phyloP scores from a whole-genome alignment of 2,113 vertebrate species.

The Pelobates fuscus region DNA sequence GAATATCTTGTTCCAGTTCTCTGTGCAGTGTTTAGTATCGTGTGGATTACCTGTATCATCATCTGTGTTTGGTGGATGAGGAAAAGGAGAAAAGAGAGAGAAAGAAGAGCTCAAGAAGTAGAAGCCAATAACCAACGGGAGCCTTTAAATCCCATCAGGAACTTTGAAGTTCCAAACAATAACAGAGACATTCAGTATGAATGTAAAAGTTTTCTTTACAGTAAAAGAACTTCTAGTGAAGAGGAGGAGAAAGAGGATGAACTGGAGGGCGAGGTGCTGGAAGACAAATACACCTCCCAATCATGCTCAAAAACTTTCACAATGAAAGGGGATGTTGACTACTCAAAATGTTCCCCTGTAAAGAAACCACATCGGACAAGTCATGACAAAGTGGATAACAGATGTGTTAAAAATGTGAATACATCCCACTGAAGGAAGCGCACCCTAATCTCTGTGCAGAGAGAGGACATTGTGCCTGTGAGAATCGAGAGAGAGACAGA shows the following conservation, averaged over 20 bases:
- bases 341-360: constrained; percentile 66
- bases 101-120: constrained; percentile 72
- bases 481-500: constrained; percentile 52
- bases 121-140: constrained; percentile 90
- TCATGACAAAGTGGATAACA: constrained; percentile 88
- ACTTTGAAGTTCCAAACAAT: constrained; percentile 74
- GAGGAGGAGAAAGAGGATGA: constrained; percentile 71
- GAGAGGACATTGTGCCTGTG: constrained; percentile 47
- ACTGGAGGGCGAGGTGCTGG: constrained; percentile 65
- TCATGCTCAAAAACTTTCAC: constrained; percentile 71
- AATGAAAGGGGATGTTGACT: constrained; percentile 74
- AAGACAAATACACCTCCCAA: constrained; percentile 78
- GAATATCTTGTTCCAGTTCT: constrained; percentile 85
- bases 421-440: constrained; percentile 70
- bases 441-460: constrained; percentile 70
- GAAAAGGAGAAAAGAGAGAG: constrained; percentile 89
- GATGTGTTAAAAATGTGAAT: constrained; percentile 79
- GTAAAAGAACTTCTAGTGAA: constrained; percentile 81
- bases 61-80: constrained; percentile 91
- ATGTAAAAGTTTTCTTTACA: constrained; percentile 84
- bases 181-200: constrained; percentile 82
- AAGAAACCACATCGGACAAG: constrained; percentile 78
- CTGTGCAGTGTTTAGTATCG: constrained; percentile 79
- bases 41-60: constrained; percentile 85
- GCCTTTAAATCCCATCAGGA: constrained; percentile 77